Percentiles rank a stretch among this genome's conserved stretches.
These are phyloP conservation scores for Urosaurus nigricauda DNA, from an alignment of 2,797 vertebrate species.

Conservation along the genomic window DNA sequence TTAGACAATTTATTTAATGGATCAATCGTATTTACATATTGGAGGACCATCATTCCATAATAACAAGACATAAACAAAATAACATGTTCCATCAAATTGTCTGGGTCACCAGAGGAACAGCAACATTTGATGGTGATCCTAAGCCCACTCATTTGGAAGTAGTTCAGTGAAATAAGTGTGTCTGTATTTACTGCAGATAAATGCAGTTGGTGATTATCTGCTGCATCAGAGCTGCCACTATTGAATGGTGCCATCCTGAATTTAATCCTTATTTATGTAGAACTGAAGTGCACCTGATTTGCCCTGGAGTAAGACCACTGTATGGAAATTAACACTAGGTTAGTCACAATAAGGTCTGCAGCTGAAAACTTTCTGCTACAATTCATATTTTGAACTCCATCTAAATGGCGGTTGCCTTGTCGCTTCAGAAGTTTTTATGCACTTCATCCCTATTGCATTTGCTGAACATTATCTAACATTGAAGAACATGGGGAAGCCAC, in stretches of 20 bases:
- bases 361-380: not conserved
- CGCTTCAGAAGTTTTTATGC: not conserved
- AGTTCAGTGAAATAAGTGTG: no score
- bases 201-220: not conserved
- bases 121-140: no score
- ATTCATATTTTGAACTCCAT: not conserved
- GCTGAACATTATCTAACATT: not conserved
- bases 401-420: not conserved
- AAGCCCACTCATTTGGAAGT: no score
- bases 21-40: not conserved
- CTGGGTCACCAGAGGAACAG: not conserved
- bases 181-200: not conserved
- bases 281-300: not conserved
- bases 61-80: not conserved
- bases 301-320: not conserved
- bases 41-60: not conserved
- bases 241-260: not conserved
- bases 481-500: not conserved
- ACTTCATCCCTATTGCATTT: not conserved
- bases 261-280: not conserved
- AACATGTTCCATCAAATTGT: not conserved
- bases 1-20: not conserved
- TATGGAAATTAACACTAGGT: not conserved
- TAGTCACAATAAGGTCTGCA: not conserved
- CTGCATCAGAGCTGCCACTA: not conserved